Evolutionary conservation across 64 coral and sea anemone species (phyloP).

Genomic region (Hydrozoanthus tunicans): DNA sequence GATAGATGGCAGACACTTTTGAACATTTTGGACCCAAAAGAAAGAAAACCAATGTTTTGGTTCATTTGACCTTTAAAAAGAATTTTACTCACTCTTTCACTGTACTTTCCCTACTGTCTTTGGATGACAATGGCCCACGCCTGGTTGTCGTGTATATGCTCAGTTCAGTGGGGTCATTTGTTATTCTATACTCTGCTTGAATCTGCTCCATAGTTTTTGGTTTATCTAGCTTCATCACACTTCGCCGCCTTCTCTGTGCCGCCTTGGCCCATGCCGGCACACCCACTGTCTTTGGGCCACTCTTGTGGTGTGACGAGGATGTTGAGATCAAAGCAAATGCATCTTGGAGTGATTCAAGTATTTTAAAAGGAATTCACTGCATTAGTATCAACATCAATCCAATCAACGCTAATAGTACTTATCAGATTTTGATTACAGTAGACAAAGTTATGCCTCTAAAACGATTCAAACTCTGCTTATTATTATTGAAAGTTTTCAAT

Average conservation of each 20-base stretch:
- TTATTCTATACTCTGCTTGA: conserved; percentile 76
- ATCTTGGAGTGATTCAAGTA: background rate
- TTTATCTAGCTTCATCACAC: conserved; percentile 78
- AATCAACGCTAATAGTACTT: too few species aligned
- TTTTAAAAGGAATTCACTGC: background rate
- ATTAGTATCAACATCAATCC: background rate
- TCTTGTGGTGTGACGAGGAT: conserved; percentile 57
- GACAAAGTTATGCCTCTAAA: too few species aligned
- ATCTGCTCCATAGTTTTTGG: conserved; percentile 86
- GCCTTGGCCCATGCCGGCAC: conserved; percentile 97
- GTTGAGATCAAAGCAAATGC: conserved; percentile 65
- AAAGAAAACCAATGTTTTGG: background rate
- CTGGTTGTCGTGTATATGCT: conserved; percentile 85
- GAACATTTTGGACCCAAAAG: background rate
- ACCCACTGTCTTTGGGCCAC: conserved; percentile 86
- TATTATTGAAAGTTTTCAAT: too few species aligned
- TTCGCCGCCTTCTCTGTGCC: conserved; percentile 67
- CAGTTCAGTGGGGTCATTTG: conserved; percentile 76
- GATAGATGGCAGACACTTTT: too few species aligned
- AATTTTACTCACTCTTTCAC: conserved; percentile 62
- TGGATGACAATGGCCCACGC: conserved; percentile 1
- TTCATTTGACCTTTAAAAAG: background rate
- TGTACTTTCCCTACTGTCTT: background rate
- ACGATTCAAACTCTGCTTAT: too few species aligned
- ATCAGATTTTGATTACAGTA: too few species aligned